Conservation (phyloP, 1,140 invertebrate genomes). For the Steinernema feltiae region DNA sequence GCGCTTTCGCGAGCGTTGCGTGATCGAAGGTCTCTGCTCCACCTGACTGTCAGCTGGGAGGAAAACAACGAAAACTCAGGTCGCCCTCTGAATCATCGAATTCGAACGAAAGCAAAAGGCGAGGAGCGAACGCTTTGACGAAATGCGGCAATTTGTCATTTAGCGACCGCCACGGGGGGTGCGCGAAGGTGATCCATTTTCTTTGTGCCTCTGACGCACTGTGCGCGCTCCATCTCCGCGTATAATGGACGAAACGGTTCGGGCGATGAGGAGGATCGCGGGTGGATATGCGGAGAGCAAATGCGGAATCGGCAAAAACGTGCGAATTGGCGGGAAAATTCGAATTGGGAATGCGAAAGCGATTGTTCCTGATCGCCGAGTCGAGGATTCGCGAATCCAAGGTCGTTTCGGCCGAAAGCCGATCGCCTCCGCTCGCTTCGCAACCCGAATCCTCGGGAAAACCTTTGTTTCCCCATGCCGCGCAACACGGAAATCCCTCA, state of each 20-base stretch:
- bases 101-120: not conserved
- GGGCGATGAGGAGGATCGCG: not conserved
- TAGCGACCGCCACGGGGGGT: constrained; percentile 13
- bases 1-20: not conserved
- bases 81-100: not conserved
- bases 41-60: not conserved
- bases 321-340: not conserved
- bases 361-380: too few relatives aligned
- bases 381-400: not conserved
- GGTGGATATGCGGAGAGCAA: not conserved
- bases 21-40: not conserved
- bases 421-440: not conserved
- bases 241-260: constrained; percentile 11
- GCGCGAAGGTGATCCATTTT: constrained; percentile 15
- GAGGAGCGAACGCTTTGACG: not conserved
- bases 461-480: not conserved
- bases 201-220: not conserved
- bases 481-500: not conserved
- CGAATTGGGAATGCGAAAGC: not conserved
- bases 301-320: not conserved
- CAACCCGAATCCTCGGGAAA: not conserved
- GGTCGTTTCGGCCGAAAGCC: not conserved
- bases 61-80: not conserved
- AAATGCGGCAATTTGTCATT: constrained; percentile 10
- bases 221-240: not conserved